Conservation (phyloP, 2,888 invertebrate species). For the Zhuqinia jingwanae region DNA sequence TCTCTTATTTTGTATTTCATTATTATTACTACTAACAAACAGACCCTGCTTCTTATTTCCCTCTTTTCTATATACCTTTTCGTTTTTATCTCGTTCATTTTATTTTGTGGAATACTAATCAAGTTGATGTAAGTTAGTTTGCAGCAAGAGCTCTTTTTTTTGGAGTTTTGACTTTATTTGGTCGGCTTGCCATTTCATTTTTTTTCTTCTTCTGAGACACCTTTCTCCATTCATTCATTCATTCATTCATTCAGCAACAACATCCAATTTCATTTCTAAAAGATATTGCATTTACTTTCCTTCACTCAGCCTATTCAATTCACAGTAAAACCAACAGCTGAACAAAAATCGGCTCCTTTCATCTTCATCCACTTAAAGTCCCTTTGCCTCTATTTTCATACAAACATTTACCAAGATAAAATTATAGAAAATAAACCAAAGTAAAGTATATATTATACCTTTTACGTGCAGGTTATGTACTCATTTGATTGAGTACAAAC, state of each 20-base stretch:
- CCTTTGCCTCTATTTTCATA: background rate
- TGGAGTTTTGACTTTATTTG: conserved; percentile 19
- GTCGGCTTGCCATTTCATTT: conserved; percentile 23
- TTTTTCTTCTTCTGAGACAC: conserved; percentile 18
- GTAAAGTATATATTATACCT: too few relatives aligned
- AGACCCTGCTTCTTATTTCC: background rate
- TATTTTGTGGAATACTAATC: conserved; percentile 67
- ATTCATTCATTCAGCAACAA: conserved; percentile 3
- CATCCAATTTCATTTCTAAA: conserved; percentile 54
- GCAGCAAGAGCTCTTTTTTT: conserved; percentile 21
- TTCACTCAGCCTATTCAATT: conserved; percentile 60
- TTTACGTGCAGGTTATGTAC: too few relatives aligned
- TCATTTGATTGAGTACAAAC: too few relatives aligned
- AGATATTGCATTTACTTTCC: conserved; percentile 12
- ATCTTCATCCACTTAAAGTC: conserved; percentile 43
- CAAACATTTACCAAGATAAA: too few relatives aligned
- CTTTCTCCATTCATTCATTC: conserved; percentile 52
- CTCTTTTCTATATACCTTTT: conserved; percentile 21
- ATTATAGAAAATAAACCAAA: too few relatives aligned
- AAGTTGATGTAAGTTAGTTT: conserved; percentile 65
- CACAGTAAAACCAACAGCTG: background rate
- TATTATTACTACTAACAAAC: background rate
- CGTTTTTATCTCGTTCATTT: conserved; percentile 33
- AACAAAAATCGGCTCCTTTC: conserved; percentile 22
- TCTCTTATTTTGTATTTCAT: background rate